Percentiles rank a stretch among this genome's conserved stretches.
phyloP scores from a whole-genome alignment of 2,888 invertebrate genomes.

The Itoplectis maculator region DNA sequence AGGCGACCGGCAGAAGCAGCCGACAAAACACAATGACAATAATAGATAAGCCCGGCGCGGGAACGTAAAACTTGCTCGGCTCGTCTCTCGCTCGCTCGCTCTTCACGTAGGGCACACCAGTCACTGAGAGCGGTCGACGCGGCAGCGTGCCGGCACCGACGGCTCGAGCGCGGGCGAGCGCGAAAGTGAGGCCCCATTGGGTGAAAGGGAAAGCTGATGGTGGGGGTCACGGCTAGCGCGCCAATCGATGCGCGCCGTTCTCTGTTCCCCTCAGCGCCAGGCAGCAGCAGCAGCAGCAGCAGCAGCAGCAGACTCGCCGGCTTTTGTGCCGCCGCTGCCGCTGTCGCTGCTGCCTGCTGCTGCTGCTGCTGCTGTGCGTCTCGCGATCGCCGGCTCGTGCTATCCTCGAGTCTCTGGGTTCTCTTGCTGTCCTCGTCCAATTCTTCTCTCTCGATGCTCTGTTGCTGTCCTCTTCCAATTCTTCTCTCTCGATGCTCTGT shows the following conservation, averaged over 20 bases:
- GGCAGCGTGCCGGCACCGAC: slow-evolving; percentile 72
- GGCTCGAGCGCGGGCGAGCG: slow-evolving; percentile 81
- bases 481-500: too few relatives aligned
- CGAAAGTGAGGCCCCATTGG: slow-evolving; percentile 85
- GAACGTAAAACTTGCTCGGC: slow-evolving; percentile 63
- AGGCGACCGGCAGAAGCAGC: not conserved
- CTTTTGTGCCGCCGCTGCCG: slow-evolving; percentile 65
- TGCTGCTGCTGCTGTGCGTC: slow-evolving; percentile 47
- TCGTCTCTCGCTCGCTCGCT: slow-evolving; percentile 64
- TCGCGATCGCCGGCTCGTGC: slow-evolving; percentile 55
- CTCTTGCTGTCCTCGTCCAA: too few relatives aligned
- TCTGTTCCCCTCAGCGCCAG: slow-evolving; percentile 75
- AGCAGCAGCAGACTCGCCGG: slow-evolving; percentile 67
- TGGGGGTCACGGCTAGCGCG: slow-evolving; percentile 84
- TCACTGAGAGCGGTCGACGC: slow-evolving; percentile 69
- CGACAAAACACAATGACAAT: slow-evolving; percentile 63
- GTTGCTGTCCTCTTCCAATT: too few relatives aligned
- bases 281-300: too few relatives aligned
- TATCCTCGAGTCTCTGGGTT: slow-evolving; percentile 60
- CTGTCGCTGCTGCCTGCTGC: slow-evolving; percentile 58
- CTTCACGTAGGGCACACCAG: slow-evolving; percentile 68
- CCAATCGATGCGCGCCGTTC: slow-evolving; percentile 83
- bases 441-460: too few relatives aligned
- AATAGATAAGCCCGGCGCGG: slow-evolving; percentile 66
- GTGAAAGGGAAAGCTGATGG: slow-evolving; percentile 84